Conservation (phyloP, 2,888 invertebrate genomes). For the Ormyrus pomaceus region DNA sequence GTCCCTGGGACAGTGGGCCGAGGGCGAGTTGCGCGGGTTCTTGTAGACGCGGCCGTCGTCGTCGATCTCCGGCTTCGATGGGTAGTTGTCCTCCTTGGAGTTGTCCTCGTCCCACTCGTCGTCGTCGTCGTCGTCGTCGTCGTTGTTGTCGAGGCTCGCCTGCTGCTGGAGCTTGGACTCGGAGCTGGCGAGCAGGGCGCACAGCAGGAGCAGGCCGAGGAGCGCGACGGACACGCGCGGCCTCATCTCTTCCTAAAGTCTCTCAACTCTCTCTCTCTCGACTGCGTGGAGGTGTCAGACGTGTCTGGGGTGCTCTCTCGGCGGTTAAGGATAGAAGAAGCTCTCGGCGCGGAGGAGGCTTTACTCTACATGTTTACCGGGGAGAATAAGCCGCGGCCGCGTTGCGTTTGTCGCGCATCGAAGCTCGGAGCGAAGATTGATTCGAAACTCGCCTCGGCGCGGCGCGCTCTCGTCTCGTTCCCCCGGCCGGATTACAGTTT, state of each 20-base stretch:
- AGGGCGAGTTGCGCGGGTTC: slow-evolving; percentile 92
- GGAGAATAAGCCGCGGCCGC: not conserved
- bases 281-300: not conserved
- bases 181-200: slow-evolving; percentile 65
- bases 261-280: too few species aligned
- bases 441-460: slow-evolving; percentile 6
- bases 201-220: slow-evolving; percentile 64
- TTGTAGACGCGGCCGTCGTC: slow-evolving; percentile 91
- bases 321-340: not conserved
- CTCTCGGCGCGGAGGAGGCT: not conserved
- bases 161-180: slow-evolving; percentile 72
- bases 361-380: slow-evolving; percentile 38
- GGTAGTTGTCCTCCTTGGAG: slow-evolving; percentile 72
- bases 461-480: slow-evolving; percentile 33
- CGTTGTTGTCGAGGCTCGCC: slow-evolving; percentile 68
- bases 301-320: not conserved
- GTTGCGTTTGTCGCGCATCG: not conserved
- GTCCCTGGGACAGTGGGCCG: slow-evolving; percentile 89
- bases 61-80: slow-evolving; percentile 79
- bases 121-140: slow-evolving; percentile 78
- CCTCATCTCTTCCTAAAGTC: slow-evolving; percentile 62
- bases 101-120: slow-evolving; percentile 77
- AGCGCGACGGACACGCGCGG: slow-evolving; percentile 64
- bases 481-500: slow-evolving; percentile 68
- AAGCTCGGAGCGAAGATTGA: slow-evolving; percentile 7